Conservation (phyloP, 2,113 vertebrate species). For the Daboia siamensis region DNA sequence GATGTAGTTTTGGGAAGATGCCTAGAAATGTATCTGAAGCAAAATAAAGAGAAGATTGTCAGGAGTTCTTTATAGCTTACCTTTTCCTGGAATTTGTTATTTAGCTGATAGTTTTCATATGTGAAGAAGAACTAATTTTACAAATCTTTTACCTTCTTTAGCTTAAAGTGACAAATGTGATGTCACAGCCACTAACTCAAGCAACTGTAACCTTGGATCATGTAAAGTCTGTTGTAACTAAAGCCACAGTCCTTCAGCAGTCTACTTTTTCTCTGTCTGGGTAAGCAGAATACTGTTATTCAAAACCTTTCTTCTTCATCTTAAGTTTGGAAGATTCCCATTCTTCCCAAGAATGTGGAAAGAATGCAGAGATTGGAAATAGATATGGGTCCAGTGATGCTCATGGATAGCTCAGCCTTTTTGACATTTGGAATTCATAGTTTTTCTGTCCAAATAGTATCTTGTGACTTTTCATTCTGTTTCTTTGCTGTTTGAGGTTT, state of each 20-base stretch:
- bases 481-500: not conserved
- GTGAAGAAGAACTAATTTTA: not conserved
- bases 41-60: not conserved
- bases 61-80: not conserved
- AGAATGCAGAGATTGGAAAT: not conserved
- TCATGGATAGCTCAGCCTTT: not conserved
- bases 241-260: constrained; percentile 81
- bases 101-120: fast-evolving
- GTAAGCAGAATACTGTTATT: constrained; percentile 68
- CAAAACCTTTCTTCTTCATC: not conserved
- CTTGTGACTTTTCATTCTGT: not conserved
- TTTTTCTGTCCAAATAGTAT: not conserved
- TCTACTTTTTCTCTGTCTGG: constrained; percentile 78
- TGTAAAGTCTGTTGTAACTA: constrained; percentile 79
- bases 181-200: constrained; percentile 86
- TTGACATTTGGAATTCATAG: not conserved
- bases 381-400: not conserved
- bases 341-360: not conserved
- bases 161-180: constrained; percentile 89
- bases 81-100: not conserved
- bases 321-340: not conserved
- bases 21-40: not conserved
- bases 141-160: constrained; percentile 54
- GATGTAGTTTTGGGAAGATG: not conserved
- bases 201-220: constrained; percentile 85